phyloP scores from a whole-genome alignment of 2,888 invertebrate species.

The Cantharis rufa region DNA sequence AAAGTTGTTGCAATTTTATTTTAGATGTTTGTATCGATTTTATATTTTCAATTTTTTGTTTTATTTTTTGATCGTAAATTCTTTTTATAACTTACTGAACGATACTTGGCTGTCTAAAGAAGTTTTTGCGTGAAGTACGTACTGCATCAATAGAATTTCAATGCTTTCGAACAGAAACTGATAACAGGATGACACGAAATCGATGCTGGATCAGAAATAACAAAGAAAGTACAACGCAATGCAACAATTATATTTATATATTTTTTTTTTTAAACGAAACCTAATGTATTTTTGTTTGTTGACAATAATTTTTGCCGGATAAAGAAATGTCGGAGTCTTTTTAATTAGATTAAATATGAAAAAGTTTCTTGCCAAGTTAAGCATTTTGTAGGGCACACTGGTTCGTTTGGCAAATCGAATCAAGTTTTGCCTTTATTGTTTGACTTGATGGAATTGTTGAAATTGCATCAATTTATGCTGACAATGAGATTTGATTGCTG shows the following conservation, averaged over 20 bases:
- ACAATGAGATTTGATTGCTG: neutral
- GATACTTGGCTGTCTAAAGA: slow-evolving; percentile 14
- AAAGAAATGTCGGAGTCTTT: neutral
- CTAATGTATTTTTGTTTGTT: neutral
- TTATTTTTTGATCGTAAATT: slow-evolving; percentile 7
- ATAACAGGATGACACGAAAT: neutral
- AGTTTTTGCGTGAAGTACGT: slow-evolving; percentile 10
- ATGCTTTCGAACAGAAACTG: neutral
- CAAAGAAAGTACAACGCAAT: neutral
- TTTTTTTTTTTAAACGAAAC: neutral
- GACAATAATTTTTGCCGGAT: neutral
- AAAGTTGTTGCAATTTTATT: neutral
- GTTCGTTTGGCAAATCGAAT: neutral
- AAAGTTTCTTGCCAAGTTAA: neutral
- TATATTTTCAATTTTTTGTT: neutral
- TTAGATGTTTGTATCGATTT: neutral
- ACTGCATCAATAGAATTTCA: slow-evolving; percentile 13
- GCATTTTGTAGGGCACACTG: neutral
- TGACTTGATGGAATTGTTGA: neutral
- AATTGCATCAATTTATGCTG: neutral
- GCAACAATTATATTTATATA: neutral
- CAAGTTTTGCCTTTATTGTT: neutral
- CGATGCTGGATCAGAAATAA: neutral
- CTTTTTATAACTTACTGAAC: slow-evolving; percentile 11
- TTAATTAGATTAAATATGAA: neutral